These are phyloP conservation scores for Elgaria multicarinata DNA, from an alignment of 2,113 vertebrate species.

Conservation along the genomic window DNA sequence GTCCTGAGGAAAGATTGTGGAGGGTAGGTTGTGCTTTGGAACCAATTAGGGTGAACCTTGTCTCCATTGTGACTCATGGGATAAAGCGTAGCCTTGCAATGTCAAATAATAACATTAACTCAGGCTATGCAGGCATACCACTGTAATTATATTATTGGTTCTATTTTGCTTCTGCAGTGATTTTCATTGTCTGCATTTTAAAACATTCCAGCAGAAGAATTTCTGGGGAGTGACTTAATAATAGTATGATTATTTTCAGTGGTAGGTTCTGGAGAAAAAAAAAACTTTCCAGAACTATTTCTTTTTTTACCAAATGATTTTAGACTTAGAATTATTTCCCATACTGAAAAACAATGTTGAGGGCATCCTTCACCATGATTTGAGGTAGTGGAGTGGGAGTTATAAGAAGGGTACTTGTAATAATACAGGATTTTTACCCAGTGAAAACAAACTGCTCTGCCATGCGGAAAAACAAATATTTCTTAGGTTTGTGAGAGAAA, in stretches of 20 bases:
- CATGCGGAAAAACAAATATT: neutral
- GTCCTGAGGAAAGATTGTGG: conserved; percentile 83
- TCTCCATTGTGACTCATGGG: conserved; percentile 85
- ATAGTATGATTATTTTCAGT: conserved; percentile 52
- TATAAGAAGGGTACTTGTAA: neutral
- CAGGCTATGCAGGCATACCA: conserved; percentile 70
- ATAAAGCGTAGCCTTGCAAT: conserved; percentile 86
- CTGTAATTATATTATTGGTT: conserved; percentile 81
- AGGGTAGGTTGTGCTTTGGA: conserved; percentile 94
- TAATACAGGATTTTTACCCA: neutral
- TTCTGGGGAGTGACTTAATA: conserved; percentile 71
- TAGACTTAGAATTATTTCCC: neutral
- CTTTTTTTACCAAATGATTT: conserved; percentile 20
- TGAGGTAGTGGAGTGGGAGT: neutral
- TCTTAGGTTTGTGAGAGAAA: neutral
- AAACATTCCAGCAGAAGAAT: conserved; percentile 70
- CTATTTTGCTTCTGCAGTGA: conserved; percentile 77
- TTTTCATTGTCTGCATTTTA: conserved; percentile 78
- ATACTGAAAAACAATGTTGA: neutral
- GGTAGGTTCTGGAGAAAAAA: conserved; percentile 47
- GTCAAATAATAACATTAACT: conserved; percentile 85
- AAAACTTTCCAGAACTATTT: conserved; percentile 17
- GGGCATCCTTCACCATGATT: neutral
- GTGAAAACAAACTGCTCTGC: neutral
- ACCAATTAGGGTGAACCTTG: conserved; percentile 95